A percentile compares a stretch with the other conserved stretches of the same genome.
phyloP scores from a whole-genome alignment of 2,113 vertebrate species.

The Oncorhynchus clarkii region DNA sequence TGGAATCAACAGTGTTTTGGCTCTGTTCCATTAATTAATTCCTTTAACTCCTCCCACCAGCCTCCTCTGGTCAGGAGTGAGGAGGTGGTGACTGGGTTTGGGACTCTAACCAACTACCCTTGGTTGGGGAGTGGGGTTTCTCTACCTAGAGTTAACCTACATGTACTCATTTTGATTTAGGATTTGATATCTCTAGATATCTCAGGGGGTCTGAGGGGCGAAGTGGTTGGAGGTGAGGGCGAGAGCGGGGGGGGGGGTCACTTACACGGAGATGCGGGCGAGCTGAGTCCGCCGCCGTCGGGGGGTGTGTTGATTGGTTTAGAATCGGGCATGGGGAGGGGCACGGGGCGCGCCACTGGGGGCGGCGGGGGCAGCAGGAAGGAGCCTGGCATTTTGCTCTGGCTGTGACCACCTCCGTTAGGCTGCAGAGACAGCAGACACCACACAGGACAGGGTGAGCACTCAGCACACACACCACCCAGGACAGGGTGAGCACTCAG shows the following conservation, averaged over 20 bases:
- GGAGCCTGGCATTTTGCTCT: constrained; percentile 82
- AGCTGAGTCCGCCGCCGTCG: constrained; percentile 79
- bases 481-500: neutral
- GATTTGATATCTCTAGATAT: neutral
- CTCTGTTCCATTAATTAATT: too few relatives aligned
- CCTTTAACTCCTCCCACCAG: too few relatives aligned
- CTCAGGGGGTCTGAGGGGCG: neutral
- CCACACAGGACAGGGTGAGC: neutral
- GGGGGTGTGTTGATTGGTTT: constrained; percentile 83
- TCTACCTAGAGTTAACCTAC: neutral
- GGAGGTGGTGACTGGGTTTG: constrained; percentile 13
- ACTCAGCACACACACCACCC: constrained; percentile 34
- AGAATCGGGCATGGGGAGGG: constrained; percentile 83
- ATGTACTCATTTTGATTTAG: neutral
- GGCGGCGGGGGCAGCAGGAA: constrained; percentile 83
- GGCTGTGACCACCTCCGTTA: constrained; percentile 74
- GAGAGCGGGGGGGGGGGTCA: constrained; percentile 55
- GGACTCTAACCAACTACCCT: too few relatives aligned
- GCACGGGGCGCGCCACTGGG: constrained; percentile 83
- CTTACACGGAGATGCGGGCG: constrained; percentile 83
- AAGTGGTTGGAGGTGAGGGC: constrained; percentile 20
- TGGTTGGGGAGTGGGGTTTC: neutral
- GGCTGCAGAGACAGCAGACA: constrained; percentile 76
- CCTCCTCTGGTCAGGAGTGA: constrained; percentile 10
- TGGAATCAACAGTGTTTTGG: too few relatives aligned